Evolutionary conservation across 1,140 invertebrate genomes (phyloP).

Genomic region (Papilio glaucus): DNA sequence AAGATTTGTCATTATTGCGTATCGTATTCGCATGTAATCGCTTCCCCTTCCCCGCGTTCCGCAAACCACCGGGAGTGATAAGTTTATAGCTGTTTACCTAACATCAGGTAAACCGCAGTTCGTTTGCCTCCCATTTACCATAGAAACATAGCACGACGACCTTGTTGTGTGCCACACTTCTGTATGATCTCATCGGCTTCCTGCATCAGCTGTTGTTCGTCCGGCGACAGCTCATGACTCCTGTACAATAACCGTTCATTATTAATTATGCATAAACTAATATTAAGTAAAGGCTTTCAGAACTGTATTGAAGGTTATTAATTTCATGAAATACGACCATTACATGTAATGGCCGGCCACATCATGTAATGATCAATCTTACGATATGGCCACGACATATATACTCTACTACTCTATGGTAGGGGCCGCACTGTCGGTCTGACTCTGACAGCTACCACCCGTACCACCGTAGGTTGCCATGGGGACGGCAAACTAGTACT

Average conservation of each 20-base stretch:
- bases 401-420: no score
- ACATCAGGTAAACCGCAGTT: not conserved
- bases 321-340: not conserved
- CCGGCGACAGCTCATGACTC: conserved; percentile 58
- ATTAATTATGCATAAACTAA: not conserved
- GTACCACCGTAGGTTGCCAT: no score
- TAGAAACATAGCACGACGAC: conserved; percentile 39
- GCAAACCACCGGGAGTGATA: no score
- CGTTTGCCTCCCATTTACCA: not conserved
- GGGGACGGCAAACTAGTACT: no score
- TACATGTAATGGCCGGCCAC: not conserved
- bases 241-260: conserved; percentile 38
- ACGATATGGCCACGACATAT: no score
- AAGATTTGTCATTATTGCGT: no score
- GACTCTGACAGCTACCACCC: not conserved
- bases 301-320: no score
- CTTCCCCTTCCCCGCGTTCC: no score
- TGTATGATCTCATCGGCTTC: conserved; percentile 76
- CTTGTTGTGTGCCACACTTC: conserved; percentile 66
- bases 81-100: no score
- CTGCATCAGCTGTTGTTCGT: conserved; percentile 61
- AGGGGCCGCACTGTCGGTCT: no score
- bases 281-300: not conserved
- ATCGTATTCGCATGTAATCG: no score
- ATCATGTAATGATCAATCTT: no score